Base-by-base conservation (phyloP, 2,888 invertebrate species). In the Therioaphis trifolii region DNA sequence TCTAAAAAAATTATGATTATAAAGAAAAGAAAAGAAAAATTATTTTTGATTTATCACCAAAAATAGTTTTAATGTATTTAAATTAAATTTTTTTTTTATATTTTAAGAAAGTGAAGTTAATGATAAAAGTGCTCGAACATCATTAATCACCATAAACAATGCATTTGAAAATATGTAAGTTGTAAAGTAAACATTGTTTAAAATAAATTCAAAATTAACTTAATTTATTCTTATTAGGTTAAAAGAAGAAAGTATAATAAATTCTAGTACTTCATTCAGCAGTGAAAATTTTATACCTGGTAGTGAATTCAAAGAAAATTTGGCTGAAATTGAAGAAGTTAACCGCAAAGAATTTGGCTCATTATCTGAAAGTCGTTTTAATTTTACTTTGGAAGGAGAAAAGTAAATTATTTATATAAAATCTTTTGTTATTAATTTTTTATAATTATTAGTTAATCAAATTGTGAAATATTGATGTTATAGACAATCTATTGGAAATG, bases 371-470 rank as follows among this genome's bases (percentile, higher is more conserved):
- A 82, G 82, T 63, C 82, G 74, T 49, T 82, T 82, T 27, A 74
- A 82, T 74, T 82, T 82, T 74, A 24, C 82, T 40, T 52, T 82
- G 18, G 82, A 82, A 74, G 82, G 72, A 52, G 82, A 82, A 74
- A 82, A 52, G 82, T 82, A 63, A 63, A n/a, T 63, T 40, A 40
- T 24, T 63, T 7, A 12, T 49, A 52, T 68, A n/a, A 55, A 55
- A 55, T 21, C 35, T 46, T 68, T 27, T 79, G 1, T 66, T 46
- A 29, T 58, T 29, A 29, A 35, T 43, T 71, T 69, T 9, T 18
- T 49, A 18, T 29, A n/a, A 1, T 52, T 18, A 58, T 24, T 29
- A 63, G n/a, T 35, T n/a, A 21, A 40, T 24, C 15, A 21, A 18
- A 18, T 27, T 29, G 43, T 27, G 24, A 61, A 2, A 14, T 46